Evolutionary conservation across 2,888 invertebrate genomes (phyloP), one percentile per base, ranked within the genome.

Genomic region (Tigriopus californicus): DNA sequence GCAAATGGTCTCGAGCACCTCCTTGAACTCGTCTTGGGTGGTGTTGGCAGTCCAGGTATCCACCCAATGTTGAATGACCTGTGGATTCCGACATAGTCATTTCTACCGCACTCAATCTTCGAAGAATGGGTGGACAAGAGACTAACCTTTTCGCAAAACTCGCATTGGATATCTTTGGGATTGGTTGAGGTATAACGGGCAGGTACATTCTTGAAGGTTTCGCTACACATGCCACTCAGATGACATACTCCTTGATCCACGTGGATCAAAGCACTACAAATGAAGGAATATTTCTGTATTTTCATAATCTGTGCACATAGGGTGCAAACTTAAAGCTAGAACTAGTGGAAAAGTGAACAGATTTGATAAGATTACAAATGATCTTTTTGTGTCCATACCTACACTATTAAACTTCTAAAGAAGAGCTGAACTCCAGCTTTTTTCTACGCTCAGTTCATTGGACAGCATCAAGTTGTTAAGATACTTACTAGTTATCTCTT

Each of bases 41-140:
- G 89, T 87, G 69, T 90, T 88, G 18, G 89, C 82, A 33, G 85
- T 76, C 24, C 91, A 70, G 6, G 87, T 75, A 68, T 89, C 85
- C 62, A 81, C 79, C 64, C 89, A 74, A 70, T 90, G 88, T 22
- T 74, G 73, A 0, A 89, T 82, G 55, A 91, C 72, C 69, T 87
- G n/a, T n/a, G n/a, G n/a, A n/a, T n/a, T n/a, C n/a, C 91, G 60
- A 91, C 76, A 66, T 88, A 90, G 0, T 87, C 66, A 41, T 67
- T 60, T 18, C 67, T 67, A 49, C 64, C 65, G n/a, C 64, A 63
- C 2, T 51, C 33, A n/a, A 56, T 42, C 18, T 54, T 52, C 33
- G 33, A 33, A 5, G 33, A 3, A 33, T 33, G 33, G 33, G 33
- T 33, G 3, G 33, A 33, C 8, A n/a, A n/a, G 56, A 46, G 15